Evolutionary conservation across 2,888 invertebrate species (phyloP).

Genomic region (Callyntrura guangdongensis): DNA sequence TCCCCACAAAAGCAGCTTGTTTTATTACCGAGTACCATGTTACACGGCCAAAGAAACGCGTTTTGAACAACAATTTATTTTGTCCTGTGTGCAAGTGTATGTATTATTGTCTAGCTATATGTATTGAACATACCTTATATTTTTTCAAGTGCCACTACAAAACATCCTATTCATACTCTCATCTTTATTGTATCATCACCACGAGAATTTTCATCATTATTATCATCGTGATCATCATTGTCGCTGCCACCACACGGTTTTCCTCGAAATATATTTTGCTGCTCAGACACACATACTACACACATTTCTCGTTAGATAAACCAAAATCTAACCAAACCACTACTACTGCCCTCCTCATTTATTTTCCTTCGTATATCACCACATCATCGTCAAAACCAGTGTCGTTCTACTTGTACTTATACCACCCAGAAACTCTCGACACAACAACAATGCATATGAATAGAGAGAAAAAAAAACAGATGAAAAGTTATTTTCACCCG

Average conservation of each 20-base stretch:
- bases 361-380: no score
- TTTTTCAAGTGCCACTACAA: slow-evolving; percentile 62
- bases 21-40: not conserved
- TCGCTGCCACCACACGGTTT: not conserved
- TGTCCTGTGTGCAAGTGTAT: not conserved
- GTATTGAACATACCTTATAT: slow-evolving; percentile 39
- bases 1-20: not conserved
- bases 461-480: slow-evolving; percentile 28
- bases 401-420: slow-evolving; percentile 48
- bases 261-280: slow-evolving; percentile 44
- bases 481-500: no score
- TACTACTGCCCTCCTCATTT: slow-evolving; percentile 32
- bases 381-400: not conserved
- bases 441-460: no score
- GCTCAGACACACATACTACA: no score
- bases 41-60: no score
- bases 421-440: slow-evolving; percentile 68
- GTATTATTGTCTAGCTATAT: no score
- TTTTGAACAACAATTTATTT: slow-evolving; percentile 21
- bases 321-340: no score
- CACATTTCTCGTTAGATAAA: slow-evolving; percentile 62
- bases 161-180: slow-evolving; percentile 64
- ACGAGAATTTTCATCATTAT: slow-evolving; percentile 39
- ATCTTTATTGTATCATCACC: slow-evolving; percentile 38
- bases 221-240: no score